Percentiles rank a stretch among this genome's conserved stretches.
These are phyloP conservation scores for Noctilio leporinus DNA, from an alignment of 2,113 vertebrate genomes.

Conservation along the genomic window DNA sequence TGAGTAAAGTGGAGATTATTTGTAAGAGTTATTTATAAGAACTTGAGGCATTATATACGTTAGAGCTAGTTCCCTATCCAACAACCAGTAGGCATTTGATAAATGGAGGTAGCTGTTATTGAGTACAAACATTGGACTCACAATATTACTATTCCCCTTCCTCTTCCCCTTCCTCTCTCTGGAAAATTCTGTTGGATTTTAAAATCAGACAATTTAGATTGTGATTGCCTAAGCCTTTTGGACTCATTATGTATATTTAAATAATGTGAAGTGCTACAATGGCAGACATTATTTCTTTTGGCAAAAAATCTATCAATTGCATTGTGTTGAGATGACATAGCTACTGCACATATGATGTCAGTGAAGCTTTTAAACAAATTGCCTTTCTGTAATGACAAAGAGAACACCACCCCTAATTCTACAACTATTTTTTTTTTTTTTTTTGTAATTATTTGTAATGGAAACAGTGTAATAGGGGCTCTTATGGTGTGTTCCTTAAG, in stretches of 20 bases:
- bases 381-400: slow-evolving; percentile 59
- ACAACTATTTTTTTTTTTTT: slow-evolving; percentile 11
- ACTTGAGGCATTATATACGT: background rate
- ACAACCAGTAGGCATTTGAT: background rate
- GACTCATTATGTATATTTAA: slow-evolving; percentile 60
- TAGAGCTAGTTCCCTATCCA: background rate
- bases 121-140: background rate
- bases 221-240: slow-evolving; percentile 8
- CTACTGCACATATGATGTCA: slow-evolving; percentile 52
- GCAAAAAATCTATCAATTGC: slow-evolving; percentile 41
- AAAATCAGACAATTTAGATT: slow-evolving; percentile 49
- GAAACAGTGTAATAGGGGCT: slow-evolving; percentile 67
- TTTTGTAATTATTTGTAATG: slow-evolving; percentile 67
- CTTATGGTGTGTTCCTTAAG: slow-evolving; percentile 61
- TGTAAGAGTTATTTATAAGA: background rate
- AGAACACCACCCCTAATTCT: slow-evolving; percentile 48
- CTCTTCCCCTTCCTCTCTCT: background rate
- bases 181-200: slow-evolving; percentile 34
- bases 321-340: slow-evolving; percentile 67
- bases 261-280: slow-evolving; percentile 33
- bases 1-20: background rate
- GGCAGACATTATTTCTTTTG: slow-evolving; percentile 44
- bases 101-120: background rate
- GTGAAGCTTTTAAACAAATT: slow-evolving; percentile 60
- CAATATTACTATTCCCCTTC: background rate